Base-by-base conservation (phyloP, 1,140 invertebrate species). In the Camponotus floridanus region DNA sequence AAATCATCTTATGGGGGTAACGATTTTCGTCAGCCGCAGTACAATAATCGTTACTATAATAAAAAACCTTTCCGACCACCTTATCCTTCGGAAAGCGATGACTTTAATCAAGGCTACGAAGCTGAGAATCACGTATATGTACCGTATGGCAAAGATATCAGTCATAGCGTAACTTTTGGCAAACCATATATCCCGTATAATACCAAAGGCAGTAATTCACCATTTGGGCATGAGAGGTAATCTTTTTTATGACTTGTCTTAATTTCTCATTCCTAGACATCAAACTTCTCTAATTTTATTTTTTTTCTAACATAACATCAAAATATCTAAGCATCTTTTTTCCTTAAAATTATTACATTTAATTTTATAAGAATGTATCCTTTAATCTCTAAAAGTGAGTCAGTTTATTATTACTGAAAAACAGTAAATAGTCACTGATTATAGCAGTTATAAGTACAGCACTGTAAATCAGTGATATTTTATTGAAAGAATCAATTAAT, bases 151-250 rank as follows among this genome's bases (percentile, higher is more conserved):
- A 94, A 94, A 76, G 91, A 90, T 2, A 86, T 94, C 42, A 85
- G 45, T 71, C 92, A 93, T 59, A 88, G 85, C 4, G 65, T 93
- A 2, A 76, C 92, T 1, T 94, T 89, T 36, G 93, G 94, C 0
- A 92, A 92, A 39, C 94, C 92, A 31, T 94, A 94, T 33, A 84
- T 94, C 0, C 93, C 94, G 3, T 94, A 93, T 57, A 89, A 88
- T 21, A 48, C 91, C 36, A 93, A 93, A 39, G 79, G 87, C 45
- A 90, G 86, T n/a, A 89, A 86, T 36, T 90, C 91, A 3, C 86
- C 91, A 6, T 59, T 90, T 0, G 83, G 80, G 4, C 67, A 80
- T 15, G 86, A 90, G 26, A 92, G 84, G 91, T 92, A 87, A 74
- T 42, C 31, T 42, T 51, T 55, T 78, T 3, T 31, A n/a, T 26